Base-by-base conservation (phyloP, 2,113 vertebrate species). In the Halcyon malimbica region DNA sequence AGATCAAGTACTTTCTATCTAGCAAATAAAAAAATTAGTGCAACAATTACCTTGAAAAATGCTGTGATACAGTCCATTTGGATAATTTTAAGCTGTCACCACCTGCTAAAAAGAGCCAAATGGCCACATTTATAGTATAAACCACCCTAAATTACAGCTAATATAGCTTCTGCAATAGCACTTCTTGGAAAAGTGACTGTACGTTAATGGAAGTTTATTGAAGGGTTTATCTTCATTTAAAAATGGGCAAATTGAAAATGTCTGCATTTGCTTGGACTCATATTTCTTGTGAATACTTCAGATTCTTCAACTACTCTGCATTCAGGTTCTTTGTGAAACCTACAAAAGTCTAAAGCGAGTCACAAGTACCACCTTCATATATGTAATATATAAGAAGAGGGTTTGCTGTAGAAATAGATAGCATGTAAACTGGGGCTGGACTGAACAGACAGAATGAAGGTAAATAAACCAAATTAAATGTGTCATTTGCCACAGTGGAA, bases 31-130 rank as follows among this genome's bases (percentile, higher is more conserved):
- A 94, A 89, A 79, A 85, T 39, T 17, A 85, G 57, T 83, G 70
- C 57, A 87, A 77, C 12, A 39, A 94, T 91, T 83, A 93, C 73
- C 57, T 95, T 92, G 77, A 93, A 96, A 90, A 97, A 90, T 78
- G 42, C 48, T 71, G 64, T 41, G 57, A 71, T 81, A 33, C 23
- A 23, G 83, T 62, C 84, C 44, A 85, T 94, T 88, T 86, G 67
- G 44, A 79, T 92, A 92, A 93, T 81, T 86, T 56, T 94, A 87
- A 91, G 44, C 77, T 76, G 81, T 85, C 41, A 63, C 9, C 39
- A n/a, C 46, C 35, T 85, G 50, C 74, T 89, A 65, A 87, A 81
- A 93, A 92, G 65, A 92, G 94, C 89, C 91, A 96, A 96, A 95
- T 94, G 63, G 89, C 69, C 48, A 73, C 20, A 2, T 93, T 94